Conservation (phyloP, 2,888 invertebrate species). For the Agriotes lineatus region DNA sequence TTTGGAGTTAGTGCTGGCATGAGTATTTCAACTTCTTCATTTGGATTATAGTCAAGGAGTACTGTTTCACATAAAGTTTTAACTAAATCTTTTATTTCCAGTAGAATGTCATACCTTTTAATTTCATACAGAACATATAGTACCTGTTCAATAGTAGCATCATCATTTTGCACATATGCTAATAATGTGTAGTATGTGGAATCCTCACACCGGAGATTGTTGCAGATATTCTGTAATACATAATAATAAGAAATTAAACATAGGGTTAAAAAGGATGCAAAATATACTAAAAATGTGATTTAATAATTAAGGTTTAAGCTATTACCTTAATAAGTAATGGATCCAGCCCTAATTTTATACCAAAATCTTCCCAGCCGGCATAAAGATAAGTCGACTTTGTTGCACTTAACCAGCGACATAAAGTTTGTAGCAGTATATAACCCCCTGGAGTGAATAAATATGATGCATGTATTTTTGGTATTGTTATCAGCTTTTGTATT, state of each 20-base stretch:
- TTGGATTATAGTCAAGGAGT: neutral
- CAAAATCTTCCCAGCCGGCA: constrained; percentile 43
- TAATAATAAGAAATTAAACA: neutral
- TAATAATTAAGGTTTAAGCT: neutral
- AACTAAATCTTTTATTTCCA: constrained; percentile 23
- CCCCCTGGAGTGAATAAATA: constrained; percentile 37
- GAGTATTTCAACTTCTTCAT: neutral
- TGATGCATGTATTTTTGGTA: constrained; percentile 40
- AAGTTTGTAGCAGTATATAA: constrained; percentile 27
- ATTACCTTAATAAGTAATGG: constrained; percentile 34
- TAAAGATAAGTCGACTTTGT: constrained; percentile 23
- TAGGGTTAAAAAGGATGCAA: no score
- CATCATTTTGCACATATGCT: constrained; percentile 39
- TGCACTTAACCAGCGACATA: constrained; percentile 33
- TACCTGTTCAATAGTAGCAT: constrained; percentile 39
- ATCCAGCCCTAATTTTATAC: constrained; percentile 35
- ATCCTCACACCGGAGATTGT: constrained; percentile 40
- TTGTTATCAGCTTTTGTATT: constrained; percentile 28
- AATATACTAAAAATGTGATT: neutral
- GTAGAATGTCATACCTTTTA: constrained; percentile 38
- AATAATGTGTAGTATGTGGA: constrained; percentile 36
- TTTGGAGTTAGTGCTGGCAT: neutral
- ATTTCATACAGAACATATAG: constrained; percentile 34
- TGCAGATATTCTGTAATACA: constrained; percentile 29
- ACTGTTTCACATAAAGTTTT: neutral